A percentile compares a stretch with the other conserved stretches of the same genome.
These are phyloP conservation scores for Prunella himalayana DNA, from an alignment of 2,113 vertebrate genomes.

Conservation along the genomic window DNA sequence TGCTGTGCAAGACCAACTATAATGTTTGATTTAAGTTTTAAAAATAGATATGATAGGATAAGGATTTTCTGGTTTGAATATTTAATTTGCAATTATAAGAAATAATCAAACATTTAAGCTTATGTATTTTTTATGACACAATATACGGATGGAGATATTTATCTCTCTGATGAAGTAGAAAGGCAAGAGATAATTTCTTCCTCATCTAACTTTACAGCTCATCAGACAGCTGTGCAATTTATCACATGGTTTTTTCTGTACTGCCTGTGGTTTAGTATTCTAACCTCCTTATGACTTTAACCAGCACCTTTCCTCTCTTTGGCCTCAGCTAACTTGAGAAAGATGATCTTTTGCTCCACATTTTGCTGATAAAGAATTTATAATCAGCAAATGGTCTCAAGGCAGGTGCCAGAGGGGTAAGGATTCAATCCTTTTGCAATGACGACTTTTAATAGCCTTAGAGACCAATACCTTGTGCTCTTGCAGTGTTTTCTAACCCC, in stretches of 20 bases:
- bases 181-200: conserved; percentile 38
- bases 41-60: background rate
- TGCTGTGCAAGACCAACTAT: background rate
- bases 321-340: background rate
- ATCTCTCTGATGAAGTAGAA: conserved; percentile 28
- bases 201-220: conserved; percentile 31
- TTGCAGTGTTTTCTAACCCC: background rate
- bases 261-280: background rate
- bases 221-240: conserved; percentile 43
- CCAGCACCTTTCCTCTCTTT: background rate
- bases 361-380: background rate
- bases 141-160: background rate
- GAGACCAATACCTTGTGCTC: background rate
- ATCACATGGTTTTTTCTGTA: background rate
- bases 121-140: conserved; percentile 45
- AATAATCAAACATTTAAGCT: conserved; percentile 55
- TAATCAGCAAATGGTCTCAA: background rate
- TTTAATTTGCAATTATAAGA: conserved; percentile 40
- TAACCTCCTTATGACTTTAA: background rate
- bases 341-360: background rate
- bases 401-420: background rate
- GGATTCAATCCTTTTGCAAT: background rate
- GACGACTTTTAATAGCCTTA: background rate
- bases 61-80: conserved; percentile 38
- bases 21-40: conserved; percentile 23